Conservation (phyloP, 2,888 invertebrate species). For the Epicampocera succincta region DNA sequence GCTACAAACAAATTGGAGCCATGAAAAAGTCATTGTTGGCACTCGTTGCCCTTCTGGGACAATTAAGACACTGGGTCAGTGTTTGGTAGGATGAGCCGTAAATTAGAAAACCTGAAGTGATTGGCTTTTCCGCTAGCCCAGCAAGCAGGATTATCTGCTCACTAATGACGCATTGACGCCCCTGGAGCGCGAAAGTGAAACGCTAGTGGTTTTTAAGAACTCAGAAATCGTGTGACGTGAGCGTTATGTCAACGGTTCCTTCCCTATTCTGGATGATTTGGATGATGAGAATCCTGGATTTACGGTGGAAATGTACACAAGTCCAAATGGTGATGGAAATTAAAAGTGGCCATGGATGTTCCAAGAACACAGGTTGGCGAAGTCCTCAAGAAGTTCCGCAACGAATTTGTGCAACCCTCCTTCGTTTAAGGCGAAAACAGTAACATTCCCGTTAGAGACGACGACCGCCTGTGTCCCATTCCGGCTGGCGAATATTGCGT, state of each 20-base stretch:
- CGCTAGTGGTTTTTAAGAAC: slow-evolving; percentile 71
- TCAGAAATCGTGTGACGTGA: slow-evolving; percentile 73
- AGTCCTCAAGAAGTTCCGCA: slow-evolving; percentile 76
- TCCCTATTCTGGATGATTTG: slow-evolving; percentile 74
- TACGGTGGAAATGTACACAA: slow-evolving; percentile 74
- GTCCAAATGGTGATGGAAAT: slow-evolving; percentile 75
- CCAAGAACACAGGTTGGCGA: slow-evolving; percentile 76
- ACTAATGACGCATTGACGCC: slow-evolving; percentile 71
- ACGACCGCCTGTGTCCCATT: slow-evolving; percentile 75
- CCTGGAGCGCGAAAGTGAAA: slow-evolving; percentile 74
- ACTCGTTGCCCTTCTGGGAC: background rate
- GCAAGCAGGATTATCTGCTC: slow-evolving; percentile 71
- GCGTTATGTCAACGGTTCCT: slow-evolving; percentile 74
- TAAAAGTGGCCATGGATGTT: slow-evolving; percentile 76
- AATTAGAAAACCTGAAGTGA: background rate
- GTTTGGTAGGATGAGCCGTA: background rate
- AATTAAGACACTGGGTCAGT: background rate
- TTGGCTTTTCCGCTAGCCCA: background rate
- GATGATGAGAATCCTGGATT: slow-evolving; percentile 74
- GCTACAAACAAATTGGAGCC: slow-evolving; percentile 1
- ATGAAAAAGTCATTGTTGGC: background rate
- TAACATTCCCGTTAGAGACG: slow-evolving; percentile 74
- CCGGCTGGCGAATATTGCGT: slow-evolving; percentile 75
- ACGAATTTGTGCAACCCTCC: slow-evolving; percentile 75
- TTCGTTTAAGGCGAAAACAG: slow-evolving; percentile 73